Conservation (phyloP, 2,797 vertebrate species). For the Sus cebifrons region DNA sequence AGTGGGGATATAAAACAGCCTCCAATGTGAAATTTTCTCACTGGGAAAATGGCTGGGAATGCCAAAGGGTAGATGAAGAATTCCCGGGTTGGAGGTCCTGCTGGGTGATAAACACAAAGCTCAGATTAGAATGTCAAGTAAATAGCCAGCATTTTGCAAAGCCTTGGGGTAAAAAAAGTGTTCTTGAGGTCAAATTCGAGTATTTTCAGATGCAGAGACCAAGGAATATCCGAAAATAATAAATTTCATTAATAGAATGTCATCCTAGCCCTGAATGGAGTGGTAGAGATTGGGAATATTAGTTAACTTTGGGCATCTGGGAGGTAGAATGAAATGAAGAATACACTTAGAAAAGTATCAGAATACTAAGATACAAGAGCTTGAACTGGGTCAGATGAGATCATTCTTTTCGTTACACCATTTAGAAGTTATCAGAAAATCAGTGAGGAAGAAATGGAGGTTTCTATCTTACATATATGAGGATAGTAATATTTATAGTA, state of each 20-base stretch:
- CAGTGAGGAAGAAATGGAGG: background rate
- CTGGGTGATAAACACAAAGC: no score
- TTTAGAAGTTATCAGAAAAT: background rate
- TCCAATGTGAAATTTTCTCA: background rate
- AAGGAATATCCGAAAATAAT: background rate
- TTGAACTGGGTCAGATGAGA: background rate
- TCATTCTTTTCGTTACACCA: background rate
- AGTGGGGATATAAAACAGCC: background rate
- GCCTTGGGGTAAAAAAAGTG: background rate
- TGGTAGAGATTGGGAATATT: background rate
- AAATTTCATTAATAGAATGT: background rate
- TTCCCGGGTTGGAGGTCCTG: background rate
- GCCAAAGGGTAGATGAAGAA: fast-evolving
- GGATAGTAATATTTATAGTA: background rate
- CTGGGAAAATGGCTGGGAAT: background rate
- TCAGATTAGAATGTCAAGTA: background rate
- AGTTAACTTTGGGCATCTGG: no score
- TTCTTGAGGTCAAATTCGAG: background rate
- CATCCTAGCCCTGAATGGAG: fast-evolving
- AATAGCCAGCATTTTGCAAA: background rate
- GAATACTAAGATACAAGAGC: background rate
- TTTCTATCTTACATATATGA: background rate
- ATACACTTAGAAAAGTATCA: background rate
- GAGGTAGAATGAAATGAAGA: background rate
- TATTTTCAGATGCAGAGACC: background rate